Evolutionary conservation across 2,113 vertebrate species (phyloP).

Genomic region (Ondatra zibethicus): DNA sequence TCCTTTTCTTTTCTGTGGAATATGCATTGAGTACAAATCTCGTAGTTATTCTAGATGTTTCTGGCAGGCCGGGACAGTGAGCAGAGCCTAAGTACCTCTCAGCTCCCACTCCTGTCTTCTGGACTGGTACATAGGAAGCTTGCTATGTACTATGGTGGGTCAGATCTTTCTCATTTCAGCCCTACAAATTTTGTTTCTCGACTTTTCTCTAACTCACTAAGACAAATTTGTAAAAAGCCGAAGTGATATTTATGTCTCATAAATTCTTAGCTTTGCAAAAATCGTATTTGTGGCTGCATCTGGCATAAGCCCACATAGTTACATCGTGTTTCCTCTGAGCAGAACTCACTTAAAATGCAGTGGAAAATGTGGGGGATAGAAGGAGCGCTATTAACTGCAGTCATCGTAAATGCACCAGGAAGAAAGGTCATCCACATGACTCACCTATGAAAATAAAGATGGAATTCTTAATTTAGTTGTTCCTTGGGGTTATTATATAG

Average conservation of each 20-base stretch:
- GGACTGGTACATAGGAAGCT: neutral
- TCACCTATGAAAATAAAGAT: constrained; percentile 65
- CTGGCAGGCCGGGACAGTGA: neutral
- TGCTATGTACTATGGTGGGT: neutral
- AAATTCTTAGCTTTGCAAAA: constrained; percentile 33
- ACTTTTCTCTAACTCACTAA: constrained; percentile 35
- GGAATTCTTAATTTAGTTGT: constrained; percentile 69
- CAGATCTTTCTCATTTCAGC: constrained; percentile 9
- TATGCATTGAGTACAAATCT: neutral
- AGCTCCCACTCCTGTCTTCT: neutral
- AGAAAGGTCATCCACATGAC: constrained; percentile 69
- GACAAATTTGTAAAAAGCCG: constrained; percentile 51
- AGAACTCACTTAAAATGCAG: constrained; percentile 31
- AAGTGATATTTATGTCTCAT: constrained; percentile 38
- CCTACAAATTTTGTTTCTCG: constrained; percentile 20
- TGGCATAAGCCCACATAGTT: constrained; percentile 36
- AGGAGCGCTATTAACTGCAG: constrained; percentile 29
- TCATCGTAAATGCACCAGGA: constrained; percentile 58
- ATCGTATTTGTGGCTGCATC: constrained; percentile 24
- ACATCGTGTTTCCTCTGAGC: neutral
- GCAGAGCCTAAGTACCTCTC: neutral
- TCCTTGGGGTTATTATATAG: constrained; percentile 48
- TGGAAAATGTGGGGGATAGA: neutral
- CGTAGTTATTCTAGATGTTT: neutral
- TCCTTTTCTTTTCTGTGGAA: neutral